Percentiles rank a stretch among this genome's conserved stretches.
phyloP scores from a whole-genome alignment of 2,888 invertebrate genomes.

The Euplagia quadripunctaria region DNA sequence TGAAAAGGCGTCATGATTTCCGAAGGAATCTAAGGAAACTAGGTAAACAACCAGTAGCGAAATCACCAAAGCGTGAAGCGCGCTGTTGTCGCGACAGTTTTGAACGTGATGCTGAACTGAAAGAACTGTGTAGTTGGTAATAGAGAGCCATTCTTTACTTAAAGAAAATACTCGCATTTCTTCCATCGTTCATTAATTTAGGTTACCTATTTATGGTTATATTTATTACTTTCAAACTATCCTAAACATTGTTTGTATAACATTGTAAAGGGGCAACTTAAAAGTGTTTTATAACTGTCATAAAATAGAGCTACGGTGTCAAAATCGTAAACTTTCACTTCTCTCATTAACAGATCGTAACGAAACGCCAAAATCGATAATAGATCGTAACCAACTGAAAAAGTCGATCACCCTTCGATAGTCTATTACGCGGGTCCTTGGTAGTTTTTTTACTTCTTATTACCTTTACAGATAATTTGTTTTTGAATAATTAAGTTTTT shows the following conservation, averaged over 20 bases:
- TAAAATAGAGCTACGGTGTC: conserved; percentile 71
- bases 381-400: conserved; percentile 63
- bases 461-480: conserved; percentile 15
- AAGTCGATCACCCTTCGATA: conserved; percentile 25
- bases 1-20: too few relatives aligned
- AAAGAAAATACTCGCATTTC: too few relatives aligned
- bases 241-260: conserved; percentile 50
- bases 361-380: conserved; percentile 60
- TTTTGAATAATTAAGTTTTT: conserved; percentile 24
- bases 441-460: conserved; percentile 26
- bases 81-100: too few relatives aligned
- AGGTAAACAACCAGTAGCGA: too few relatives aligned
- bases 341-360: conserved; percentile 77
- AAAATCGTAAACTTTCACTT: conserved; percentile 78
- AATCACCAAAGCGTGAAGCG: too few relatives aligned
- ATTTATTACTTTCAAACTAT: conserved; percentile 45
- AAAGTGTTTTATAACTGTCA: conserved; percentile 69
- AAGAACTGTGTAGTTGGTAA: too few relatives aligned
- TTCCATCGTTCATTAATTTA: not conserved
- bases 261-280: conserved; percentile 49
- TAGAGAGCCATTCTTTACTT: too few relatives aligned
- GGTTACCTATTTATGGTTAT: conserved; percentile 27
- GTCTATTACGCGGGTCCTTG: conserved; percentile 42
- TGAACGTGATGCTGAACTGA: too few relatives aligned
- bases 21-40: not conserved